Evolutionary conservation across 2,888 invertebrate genomes (phyloP).

Genomic region (Lottia scabra): DNA sequence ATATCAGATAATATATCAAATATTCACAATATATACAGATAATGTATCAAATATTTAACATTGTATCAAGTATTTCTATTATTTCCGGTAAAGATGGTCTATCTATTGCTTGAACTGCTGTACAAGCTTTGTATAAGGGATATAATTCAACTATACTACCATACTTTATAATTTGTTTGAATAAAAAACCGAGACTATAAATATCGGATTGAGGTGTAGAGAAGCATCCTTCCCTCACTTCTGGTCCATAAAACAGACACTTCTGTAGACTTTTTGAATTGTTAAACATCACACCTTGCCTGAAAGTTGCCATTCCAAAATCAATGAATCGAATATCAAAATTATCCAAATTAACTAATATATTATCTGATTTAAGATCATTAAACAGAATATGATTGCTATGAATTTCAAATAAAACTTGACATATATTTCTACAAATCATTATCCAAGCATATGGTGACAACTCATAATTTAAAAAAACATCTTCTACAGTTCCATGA

Average conservation of each 20-base stretch:
- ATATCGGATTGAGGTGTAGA: conserved; percentile 28
- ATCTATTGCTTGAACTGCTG: neutral
- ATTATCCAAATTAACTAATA: neutral
- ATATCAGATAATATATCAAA: no score
- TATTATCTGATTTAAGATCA: conserved; percentile 27
- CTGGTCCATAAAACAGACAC: conserved; percentile 33
- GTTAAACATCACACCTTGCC: conserved; percentile 31
- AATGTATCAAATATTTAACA: no score
- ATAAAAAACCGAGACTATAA: conserved; percentile 33
- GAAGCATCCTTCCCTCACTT: conserved; percentile 25
- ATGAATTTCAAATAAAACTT: conserved; percentile 17
- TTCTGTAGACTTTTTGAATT: conserved; percentile 28
- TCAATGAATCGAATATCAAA: conserved; percentile 28
- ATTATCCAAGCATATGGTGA: neutral
- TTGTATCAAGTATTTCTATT: neutral
- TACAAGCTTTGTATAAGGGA: neutral
- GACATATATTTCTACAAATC: neutral
- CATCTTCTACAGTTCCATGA: conserved; percentile 13
- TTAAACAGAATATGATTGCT: conserved; percentile 29
- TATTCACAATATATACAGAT: no score
- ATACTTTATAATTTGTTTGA: conserved; percentile 3
- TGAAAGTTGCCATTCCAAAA: conserved; percentile 34
- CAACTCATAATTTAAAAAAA: neutral
- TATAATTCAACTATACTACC: neutral
- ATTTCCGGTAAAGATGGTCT: neutral